Conservation (phyloP, 53 echinoderm and acorn worm species). For the Apostichopus leukothele region DNA sequence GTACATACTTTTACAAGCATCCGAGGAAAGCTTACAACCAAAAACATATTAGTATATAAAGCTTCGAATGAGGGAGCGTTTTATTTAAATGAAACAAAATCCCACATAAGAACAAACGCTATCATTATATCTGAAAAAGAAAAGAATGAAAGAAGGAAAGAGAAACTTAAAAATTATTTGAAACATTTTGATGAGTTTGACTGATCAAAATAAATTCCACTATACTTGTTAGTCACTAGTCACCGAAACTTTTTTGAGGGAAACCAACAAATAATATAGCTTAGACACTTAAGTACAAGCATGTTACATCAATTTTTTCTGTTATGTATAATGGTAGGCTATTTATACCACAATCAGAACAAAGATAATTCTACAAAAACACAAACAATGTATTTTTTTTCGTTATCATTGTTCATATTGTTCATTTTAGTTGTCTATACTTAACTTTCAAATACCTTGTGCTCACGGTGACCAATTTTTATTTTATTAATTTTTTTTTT, state of each 20-base stretch:
- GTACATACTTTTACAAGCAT: conserved; percentile 10
- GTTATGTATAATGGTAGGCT: conserved; percentile 1
- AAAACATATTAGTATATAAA: conserved; percentile 37
- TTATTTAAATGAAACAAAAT: conserved; percentile 2
- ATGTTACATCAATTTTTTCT: conserved; percentile 13
- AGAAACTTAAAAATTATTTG: background rate
- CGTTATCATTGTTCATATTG: background rate
- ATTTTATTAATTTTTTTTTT: background rate
- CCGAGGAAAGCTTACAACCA: conserved; percentile 18
- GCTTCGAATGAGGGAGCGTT: conserved; percentile 26
- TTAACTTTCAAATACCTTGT: conserved; percentile 4
- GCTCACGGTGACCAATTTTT: conserved; percentile 1
- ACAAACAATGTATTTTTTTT: background rate
- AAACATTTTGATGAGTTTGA: conserved; percentile 25
- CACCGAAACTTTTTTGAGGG: conserved; percentile 3
- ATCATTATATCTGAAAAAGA: background rate
- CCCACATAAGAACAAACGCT: background rate
- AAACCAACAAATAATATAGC: background rate
- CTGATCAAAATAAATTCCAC: conserved; percentile 28
- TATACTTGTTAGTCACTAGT: conserved; percentile 1
- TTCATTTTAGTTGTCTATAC: background rate
- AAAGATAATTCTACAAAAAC: background rate
- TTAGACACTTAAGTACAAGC: conserved; percentile 31
- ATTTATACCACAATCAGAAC: background rate
- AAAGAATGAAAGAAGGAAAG: background rate